Conservation (phyloP, 2,888 invertebrate species). For the Junonia oenone region DNA sequence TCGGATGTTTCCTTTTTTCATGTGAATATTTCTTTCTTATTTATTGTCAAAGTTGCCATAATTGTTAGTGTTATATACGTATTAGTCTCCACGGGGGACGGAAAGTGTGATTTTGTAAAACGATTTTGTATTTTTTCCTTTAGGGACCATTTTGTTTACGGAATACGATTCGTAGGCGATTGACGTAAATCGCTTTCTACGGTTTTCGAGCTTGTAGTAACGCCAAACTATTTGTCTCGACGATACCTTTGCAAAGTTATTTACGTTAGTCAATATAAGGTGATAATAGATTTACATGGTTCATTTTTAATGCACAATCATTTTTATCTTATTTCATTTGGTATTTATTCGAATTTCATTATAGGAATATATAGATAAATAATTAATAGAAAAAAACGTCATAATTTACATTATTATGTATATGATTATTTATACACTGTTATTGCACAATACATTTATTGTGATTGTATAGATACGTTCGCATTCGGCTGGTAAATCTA, state of each 20-base stretch:
- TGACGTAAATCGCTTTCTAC: conserved; percentile 39
- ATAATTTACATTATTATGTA: conserved; percentile 60
- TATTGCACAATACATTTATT: conserved; percentile 60
- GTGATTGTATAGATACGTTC: conserved; percentile 41
- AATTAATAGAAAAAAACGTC: conserved; percentile 40
- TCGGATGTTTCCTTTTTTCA: conserved; percentile 44
- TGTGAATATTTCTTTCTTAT: conserved; percentile 72
- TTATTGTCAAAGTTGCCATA: conserved; percentile 80
- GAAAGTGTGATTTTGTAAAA: conserved; percentile 68
- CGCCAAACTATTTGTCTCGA: conserved; percentile 58
- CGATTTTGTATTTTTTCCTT: conserved; percentile 66
- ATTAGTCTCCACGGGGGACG: conserved; percentile 62
- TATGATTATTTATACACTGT: conserved; percentile 49
- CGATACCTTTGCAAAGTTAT: conserved; percentile 38
- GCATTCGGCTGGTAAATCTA: conserved; percentile 21
- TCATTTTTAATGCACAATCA: conserved; percentile 71
- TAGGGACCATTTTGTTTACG: conserved; percentile 76
- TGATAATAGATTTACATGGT: conserved; percentile 68
- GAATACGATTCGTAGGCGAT: conserved; percentile 51
- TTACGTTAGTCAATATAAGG: conserved; percentile 49
- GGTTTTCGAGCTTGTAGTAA: conserved; percentile 42
- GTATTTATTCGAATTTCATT: conserved; percentile 45
- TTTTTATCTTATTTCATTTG: conserved; percentile 57
- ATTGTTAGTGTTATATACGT: conserved; percentile 77
- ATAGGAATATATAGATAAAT: conserved; percentile 29